A percentile compares a stretch with the other conserved stretches of the same genome.
Evolutionary conservation across 2,797 vertebrate genomes (phyloP).

Genomic region (Aratinga solstitialis): DNA sequence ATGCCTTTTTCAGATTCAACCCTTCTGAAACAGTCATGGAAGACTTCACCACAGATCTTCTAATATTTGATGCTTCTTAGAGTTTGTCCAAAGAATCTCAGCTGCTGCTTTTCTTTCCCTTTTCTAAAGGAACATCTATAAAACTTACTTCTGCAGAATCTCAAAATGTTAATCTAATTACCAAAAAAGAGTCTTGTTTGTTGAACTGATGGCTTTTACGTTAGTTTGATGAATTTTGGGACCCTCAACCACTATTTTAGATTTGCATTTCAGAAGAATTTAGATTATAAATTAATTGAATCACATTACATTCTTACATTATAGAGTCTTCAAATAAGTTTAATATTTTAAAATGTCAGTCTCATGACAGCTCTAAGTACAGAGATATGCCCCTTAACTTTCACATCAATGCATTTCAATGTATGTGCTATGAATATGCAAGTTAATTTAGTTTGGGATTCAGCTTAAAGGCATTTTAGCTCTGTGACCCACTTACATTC

Average conservation of each 20-base stretch:
- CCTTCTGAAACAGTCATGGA: not conserved
- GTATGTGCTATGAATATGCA: not conserved
- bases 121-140: not conserved
- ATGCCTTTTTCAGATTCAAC: not conserved
- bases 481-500: not conserved
- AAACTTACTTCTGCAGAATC: not conserved
- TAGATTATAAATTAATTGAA: constrained; percentile 5
- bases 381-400: not conserved
- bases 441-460: not conserved
- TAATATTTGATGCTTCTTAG: not conserved
- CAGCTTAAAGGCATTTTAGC: not conserved
- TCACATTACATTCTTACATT: not conserved
- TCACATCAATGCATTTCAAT: not conserved
- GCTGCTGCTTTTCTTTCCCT: not conserved
- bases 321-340: not conserved
- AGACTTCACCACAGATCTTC: not conserved
- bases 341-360: not conserved
- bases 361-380: not conserved
- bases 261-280: constrained; percentile 19
- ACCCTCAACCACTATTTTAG: not conserved
- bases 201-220: not conserved
- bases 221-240: not conserved
- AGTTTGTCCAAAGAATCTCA: not conserved
- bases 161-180: not conserved
- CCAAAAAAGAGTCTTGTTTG: not conserved